A percentile compares a stretch with the other conserved stretches of the same genome.
phyloP scores from a whole-genome alignment of 2,797 vertebrate species.

The Rallus crepitans region DNA sequence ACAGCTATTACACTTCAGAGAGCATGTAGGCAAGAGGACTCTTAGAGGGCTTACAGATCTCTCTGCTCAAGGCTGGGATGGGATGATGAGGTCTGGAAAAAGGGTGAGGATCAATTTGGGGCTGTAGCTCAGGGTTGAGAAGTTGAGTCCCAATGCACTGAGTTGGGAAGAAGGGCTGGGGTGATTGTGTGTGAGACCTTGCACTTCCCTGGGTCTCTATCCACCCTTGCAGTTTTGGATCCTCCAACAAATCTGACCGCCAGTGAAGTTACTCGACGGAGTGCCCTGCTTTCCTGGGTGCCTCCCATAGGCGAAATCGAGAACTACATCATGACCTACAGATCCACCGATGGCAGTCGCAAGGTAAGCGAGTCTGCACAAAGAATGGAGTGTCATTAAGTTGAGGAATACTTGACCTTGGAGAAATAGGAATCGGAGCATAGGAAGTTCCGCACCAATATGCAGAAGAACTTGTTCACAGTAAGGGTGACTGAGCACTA shows the following conservation, averaged over 20 bases:
- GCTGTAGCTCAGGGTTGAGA: neutral
- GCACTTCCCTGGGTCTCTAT: neutral
- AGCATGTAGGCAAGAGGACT: neutral
- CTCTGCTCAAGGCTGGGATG: neutral
- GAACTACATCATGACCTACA: slow-evolving; percentile 96
- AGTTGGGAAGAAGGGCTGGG: neutral
- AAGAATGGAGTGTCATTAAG: neutral
- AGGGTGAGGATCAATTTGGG: neutral
- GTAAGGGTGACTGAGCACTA: too few relatives aligned
- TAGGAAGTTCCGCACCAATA: too few relatives aligned
- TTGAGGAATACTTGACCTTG: neutral
- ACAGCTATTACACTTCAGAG: neutral
- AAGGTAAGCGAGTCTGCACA: slow-evolving; percentile 82
- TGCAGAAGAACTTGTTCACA: too few relatives aligned
- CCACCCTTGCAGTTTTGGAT: slow-evolving; percentile 87
- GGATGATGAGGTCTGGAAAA: neutral
- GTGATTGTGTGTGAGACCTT: neutral
- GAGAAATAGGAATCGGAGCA: neutral
- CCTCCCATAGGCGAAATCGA: slow-evolving; percentile 91
- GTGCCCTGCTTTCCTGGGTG: slow-evolving; percentile 94
- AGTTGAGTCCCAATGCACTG: neutral
- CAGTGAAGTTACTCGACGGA: slow-evolving; percentile 92
- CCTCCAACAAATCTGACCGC: slow-evolving; percentile 92
- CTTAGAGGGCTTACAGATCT: neutral
- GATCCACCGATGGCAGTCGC: slow-evolving; percentile 87